Base-by-base conservation (phyloP, 2,113 vertebrate species). In the Grammomys surdaster region DNA sequence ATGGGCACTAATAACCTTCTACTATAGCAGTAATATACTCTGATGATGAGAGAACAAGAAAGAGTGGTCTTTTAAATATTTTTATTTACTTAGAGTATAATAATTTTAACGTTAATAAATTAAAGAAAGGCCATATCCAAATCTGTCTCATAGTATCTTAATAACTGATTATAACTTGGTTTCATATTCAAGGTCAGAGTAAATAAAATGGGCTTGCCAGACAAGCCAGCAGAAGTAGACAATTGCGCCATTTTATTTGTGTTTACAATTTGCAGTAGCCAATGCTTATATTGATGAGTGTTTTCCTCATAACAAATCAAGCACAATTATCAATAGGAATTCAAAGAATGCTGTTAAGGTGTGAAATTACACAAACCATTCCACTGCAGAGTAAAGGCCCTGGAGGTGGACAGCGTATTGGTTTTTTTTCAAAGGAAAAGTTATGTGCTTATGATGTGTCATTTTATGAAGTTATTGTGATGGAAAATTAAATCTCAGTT, bases 381-480 rank as follows among this genome's bases (percentile, higher is more conserved):
- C 54, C 58, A 92, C 48, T 92, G 88, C 96, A 97, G 96, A 93
- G 86, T 96, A 97, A 98, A 97, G 63, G 24, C 80, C 97, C 96
- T 77, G 63, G 81, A 92, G 91, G 28, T 97, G 72, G 56, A 93
- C 24, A 91, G 81, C 60, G 82, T 95, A 97, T 96, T 40, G 31
- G 84, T 97, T 98, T 98, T 97, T 97, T 98, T 97, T 97, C 90
- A 96, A 90, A 84, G n/a, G 54, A 97, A 96, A 98, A 95, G 40
- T 96, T 96, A 65, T 96, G 65, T 97, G 51, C 93, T 93, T 93
- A 43, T 94, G 88, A 97, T 94, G 46, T 97, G 91, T 76, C 96
- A 51, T 93, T 95, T 91, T 51, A 97, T 80, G 56, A 95, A 98
- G 95, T 94, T 92, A 96, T 63, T 96, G 88, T 90, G 96, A 91